These are phyloP conservation scores for Drosophila kanekoi DNA, from an alignment of 2,888 invertebrate genomes.

Conservation along the genomic window DNA sequence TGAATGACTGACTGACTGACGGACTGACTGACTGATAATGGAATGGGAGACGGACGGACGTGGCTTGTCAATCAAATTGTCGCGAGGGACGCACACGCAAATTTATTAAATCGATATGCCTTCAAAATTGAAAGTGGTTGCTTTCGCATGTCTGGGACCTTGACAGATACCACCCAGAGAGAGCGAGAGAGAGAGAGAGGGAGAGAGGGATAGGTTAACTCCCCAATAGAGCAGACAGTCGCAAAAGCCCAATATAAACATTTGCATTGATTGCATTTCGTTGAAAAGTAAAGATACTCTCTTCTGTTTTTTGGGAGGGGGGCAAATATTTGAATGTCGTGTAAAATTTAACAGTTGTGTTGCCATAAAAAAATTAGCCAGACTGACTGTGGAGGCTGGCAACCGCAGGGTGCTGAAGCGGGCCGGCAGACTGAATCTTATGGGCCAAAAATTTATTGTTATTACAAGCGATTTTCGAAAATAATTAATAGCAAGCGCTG, in stretches of 20 bases:
- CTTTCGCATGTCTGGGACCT: slow-evolving; percentile 62
- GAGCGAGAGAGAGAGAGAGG: neutral
- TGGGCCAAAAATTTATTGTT: slow-evolving; percentile 72
- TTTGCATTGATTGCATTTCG: slow-evolving; percentile 77
- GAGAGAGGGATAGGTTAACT: neutral
- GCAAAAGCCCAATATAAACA: slow-evolving; percentile 74
- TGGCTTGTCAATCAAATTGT: slow-evolving; percentile 75
- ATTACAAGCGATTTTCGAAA: slow-evolving; percentile 78
- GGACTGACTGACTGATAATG: neutral
- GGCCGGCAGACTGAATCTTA: slow-evolving; percentile 1
- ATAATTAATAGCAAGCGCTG: slow-evolving; percentile 75
- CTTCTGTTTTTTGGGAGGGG: slow-evolving; percentile 14
- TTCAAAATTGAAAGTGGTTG: slow-evolving; percentile 78
- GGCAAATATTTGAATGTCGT: slow-evolving; percentile 74
- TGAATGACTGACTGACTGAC: slow-evolving; percentile 11
- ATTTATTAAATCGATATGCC: slow-evolving; percentile 81
- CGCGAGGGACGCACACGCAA: slow-evolving; percentile 75
- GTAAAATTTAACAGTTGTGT: slow-evolving; percentile 74
- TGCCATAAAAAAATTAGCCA: slow-evolving; percentile 55
- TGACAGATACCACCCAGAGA: slow-evolving; percentile 50
- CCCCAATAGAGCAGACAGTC: slow-evolving; percentile 38
- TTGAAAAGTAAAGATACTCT: slow-evolving; percentile 43
- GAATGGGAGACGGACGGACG: slow-evolving; percentile 28
- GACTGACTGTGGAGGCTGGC: slow-evolving; percentile 1
- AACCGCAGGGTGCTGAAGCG: neutral